phyloP scores from a whole-genome alignment of 2,888 invertebrate genomes.

The Hyles lineata region DNA sequence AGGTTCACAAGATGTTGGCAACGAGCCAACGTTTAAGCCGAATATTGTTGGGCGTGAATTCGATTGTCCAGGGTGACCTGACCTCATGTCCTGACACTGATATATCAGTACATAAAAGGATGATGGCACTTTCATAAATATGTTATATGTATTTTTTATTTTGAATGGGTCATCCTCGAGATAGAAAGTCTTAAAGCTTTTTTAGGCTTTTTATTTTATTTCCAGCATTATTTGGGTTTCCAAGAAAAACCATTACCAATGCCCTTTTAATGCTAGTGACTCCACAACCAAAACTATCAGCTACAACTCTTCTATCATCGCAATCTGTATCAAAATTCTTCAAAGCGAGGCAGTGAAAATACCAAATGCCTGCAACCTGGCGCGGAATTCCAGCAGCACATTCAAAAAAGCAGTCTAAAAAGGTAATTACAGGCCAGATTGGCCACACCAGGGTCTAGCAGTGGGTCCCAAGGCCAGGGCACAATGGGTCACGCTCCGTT shows the following conservation, averaged over 20 bases:
- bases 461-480: background rate
- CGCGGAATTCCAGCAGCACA: background rate
- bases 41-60: background rate
- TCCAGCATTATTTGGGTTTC: too few species aligned
- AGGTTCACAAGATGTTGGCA: background rate
- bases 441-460: background rate
- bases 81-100: background rate
- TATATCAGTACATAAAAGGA: background rate
- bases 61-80: background rate
- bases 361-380: background rate
- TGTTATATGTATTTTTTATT: too few species aligned
- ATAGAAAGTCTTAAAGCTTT: too few species aligned
- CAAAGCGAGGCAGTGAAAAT: too few species aligned
- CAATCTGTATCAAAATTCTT: too few species aligned
- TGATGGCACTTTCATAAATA: background rate
- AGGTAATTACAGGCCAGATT: background rate
- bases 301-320: too few species aligned
- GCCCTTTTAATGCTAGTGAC: too few species aligned
- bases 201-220: too few species aligned
- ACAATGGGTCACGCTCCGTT: slow-evolving; percentile 21
- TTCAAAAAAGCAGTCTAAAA: background rate
- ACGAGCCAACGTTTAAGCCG: background rate
- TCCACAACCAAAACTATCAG: too few species aligned
- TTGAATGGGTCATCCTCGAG: too few species aligned
- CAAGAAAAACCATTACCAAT: too few species aligned